A percentile compares a stretch with the other conserved stretches of the same genome.
phyloP scores from a whole-genome alignment of 1,140 invertebrate genomes.

The Carposina sasakii region DNA sequence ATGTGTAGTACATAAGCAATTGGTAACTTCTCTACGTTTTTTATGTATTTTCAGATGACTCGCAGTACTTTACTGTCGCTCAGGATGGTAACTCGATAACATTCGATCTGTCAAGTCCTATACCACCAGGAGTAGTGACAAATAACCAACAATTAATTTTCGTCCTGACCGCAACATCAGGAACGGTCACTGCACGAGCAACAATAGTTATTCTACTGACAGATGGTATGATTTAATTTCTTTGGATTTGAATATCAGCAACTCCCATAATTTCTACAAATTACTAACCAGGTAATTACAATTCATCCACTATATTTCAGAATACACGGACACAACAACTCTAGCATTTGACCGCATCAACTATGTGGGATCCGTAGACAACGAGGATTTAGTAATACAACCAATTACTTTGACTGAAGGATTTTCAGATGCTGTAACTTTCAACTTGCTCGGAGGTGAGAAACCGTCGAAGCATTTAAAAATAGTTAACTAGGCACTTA shows the following conservation, averaged over 20 bases:
- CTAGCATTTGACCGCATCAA: slow-evolving; percentile 17
- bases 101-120: slow-evolving; percentile 10
- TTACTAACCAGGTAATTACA: neutral
- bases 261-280: no score
- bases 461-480: no score
- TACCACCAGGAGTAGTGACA: slow-evolving; percentile 22
- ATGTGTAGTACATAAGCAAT: no score
- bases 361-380: slow-evolving; percentile 16
- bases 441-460: slow-evolving; percentile 18
- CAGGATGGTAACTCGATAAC: slow-evolving; percentile 11
- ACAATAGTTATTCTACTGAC: slow-evolving; percentile 23
- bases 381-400: slow-evolving; percentile 1
- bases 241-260: no score
- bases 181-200: slow-evolving; percentile 9
- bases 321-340: neutral
- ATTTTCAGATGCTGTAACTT: slow-evolving; percentile 5
- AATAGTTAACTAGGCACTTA: no score
- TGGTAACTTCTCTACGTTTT: no score
- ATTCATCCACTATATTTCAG: slow-evolving; percentile 2
- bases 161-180: slow-evolving; percentile 16
- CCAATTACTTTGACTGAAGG: slow-evolving; percentile 10
- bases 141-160: slow-evolving; percentile 28
- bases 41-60: slow-evolving; percentile 28
- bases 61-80: slow-evolving; percentile 24
- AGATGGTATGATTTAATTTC: slow-evolving; percentile 15